Conservation (phyloP, 2,113 vertebrate genomes). For the Myotis lucifugus region DNA sequence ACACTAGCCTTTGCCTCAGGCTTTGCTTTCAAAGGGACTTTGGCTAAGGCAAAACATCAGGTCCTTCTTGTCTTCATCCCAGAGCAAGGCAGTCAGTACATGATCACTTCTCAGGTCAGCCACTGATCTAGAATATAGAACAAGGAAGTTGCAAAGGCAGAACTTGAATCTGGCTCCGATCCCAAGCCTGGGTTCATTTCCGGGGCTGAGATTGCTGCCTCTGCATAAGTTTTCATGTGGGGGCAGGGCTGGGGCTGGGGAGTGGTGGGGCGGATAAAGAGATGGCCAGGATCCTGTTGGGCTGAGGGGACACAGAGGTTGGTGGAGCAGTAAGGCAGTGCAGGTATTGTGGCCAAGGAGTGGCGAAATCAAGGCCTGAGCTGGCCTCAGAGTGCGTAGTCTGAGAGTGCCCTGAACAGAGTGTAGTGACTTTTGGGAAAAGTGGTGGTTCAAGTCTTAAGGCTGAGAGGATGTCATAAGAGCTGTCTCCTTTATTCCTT, state of each 20-base stretch:
- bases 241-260: not conserved
- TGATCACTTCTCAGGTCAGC: fast-evolving
- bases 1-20: not conserved
- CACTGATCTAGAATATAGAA: not conserved
- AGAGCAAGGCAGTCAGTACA: fast-evolving
- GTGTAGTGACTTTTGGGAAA: not conserved
- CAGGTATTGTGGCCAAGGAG: not conserved
- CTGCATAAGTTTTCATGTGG: not conserved
- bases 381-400: fast-evolving
- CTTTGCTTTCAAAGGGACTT: not conserved
- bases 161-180: not conserved
- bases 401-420: not conserved
- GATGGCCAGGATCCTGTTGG: not conserved
- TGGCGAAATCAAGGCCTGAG: not conserved
- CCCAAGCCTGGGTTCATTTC: not conserved
- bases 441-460: not conserved
- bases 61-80: not conserved
- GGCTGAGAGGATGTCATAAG: not conserved
- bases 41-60: not conserved
- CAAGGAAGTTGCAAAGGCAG: not conserved
- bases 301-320: not conserved
- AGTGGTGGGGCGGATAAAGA: not conserved
- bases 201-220: not conserved
- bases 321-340: too few relatives aligned
- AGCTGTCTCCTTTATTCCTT: not conserved